Evolutionary conservation across 2,113 vertebrate species (phyloP).

Genomic region (Menidia beryllina): DNA sequence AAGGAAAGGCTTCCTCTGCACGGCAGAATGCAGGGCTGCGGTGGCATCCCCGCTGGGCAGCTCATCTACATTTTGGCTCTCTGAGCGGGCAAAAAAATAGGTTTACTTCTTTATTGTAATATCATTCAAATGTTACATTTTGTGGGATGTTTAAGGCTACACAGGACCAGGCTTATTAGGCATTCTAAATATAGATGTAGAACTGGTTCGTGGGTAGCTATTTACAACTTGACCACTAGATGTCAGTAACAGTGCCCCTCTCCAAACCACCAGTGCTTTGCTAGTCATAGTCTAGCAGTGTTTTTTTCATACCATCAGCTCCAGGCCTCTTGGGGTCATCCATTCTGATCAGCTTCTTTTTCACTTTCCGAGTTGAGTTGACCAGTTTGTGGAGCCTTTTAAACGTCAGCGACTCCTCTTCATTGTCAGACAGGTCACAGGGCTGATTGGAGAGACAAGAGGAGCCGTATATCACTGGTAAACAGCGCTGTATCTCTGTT

Average conservation of each 20-base stretch:
- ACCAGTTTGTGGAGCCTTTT: conserved; percentile 95
- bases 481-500: neutral
- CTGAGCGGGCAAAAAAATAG: conserved; percentile 45
- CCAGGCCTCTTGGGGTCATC: conserved; percentile 90
- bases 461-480: neutral
- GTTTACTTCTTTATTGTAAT: no score
- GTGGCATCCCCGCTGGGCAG: conserved; percentile 80
- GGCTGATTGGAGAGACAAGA: conserved; percentile 76
- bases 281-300: neutral
- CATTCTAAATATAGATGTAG: neutral
- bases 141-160: no score
- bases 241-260: no score
- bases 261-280: no score
- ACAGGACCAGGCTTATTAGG: no score
- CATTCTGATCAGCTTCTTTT: conserved; percentile 93
- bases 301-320: conserved; percentile 84
- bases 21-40: conserved; percentile 85
- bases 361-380: conserved; percentile 92
- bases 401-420: conserved; percentile 93
- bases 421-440: conserved; percentile 92
- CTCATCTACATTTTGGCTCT: conserved; percentile 74
- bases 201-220: neutral
- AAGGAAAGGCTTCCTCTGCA: conserved; percentile 83
- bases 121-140: no score
- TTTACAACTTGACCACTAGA: neutral